Conservation (phyloP, 2,888 invertebrate genomes). For the Apocheima hispidaria region DNA sequence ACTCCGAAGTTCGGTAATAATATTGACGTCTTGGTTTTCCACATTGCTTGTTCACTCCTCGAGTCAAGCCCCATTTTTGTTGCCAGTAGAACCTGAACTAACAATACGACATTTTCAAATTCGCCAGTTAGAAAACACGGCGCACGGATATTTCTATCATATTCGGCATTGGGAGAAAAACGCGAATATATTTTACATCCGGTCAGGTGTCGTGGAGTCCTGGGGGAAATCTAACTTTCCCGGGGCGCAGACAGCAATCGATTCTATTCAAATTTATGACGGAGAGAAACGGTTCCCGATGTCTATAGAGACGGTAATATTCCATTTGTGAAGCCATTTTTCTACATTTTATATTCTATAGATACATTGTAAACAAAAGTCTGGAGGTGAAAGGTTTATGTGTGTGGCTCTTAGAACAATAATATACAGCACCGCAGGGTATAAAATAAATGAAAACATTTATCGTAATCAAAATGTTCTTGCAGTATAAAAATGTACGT, state of each 20-base stretch:
- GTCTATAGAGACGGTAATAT: constrained; percentile 58
- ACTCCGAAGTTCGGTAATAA: too few species aligned
- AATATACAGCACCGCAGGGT: too few species aligned
- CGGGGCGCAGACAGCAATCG: constrained; percentile 86
- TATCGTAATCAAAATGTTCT: too few species aligned
- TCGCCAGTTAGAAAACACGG: constrained; percentile 10
- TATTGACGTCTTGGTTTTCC: neutral
- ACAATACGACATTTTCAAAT: constrained; percentile 1
- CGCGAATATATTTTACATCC: constrained; percentile 83
- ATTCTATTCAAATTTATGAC: constrained; percentile 87
- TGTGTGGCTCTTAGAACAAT: too few species aligned
- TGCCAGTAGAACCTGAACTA: neutral
- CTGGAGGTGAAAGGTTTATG: too few species aligned
- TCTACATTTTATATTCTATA: neutral
- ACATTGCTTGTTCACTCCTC: neutral
- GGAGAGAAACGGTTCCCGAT: constrained; percentile 76
- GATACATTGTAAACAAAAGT: too few species aligned
- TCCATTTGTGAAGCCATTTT: neutral
- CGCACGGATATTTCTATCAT: constrained; percentile 54
- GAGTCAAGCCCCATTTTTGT: neutral
- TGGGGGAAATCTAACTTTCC: constrained; percentile 85
- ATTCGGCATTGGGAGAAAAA: constrained; percentile 60
- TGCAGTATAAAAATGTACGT: too few species aligned
- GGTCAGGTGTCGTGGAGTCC: constrained; percentile 85
- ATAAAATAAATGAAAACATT: too few species aligned